Conservation (phyloP, 2,888 invertebrate genomes). For the Dryococelus australis region DNA sequence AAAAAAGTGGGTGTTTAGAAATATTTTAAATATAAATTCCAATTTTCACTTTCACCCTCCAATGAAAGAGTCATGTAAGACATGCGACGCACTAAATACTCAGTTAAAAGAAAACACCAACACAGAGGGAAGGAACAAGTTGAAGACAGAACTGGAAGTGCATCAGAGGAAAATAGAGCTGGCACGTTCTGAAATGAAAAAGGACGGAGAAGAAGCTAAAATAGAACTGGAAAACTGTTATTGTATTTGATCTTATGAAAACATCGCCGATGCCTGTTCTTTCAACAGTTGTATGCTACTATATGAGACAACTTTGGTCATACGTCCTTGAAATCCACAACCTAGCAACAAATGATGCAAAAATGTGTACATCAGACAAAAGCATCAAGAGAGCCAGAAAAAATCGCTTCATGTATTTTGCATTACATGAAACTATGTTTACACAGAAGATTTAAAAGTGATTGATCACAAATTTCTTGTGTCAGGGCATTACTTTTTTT, state of each 20-base stretch:
- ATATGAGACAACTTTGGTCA: slow-evolving; percentile 51
- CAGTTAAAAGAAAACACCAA: background rate
- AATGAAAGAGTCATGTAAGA: background rate
- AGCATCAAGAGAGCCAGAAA: slow-evolving; percentile 44
- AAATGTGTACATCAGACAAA: slow-evolving; percentile 51
- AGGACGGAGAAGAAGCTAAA: background rate
- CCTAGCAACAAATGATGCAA: slow-evolving; percentile 45
- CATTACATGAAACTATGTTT: slow-evolving; percentile 44
- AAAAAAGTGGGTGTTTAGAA: background rate
- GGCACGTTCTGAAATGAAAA: slow-evolving; percentile 17
- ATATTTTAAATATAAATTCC: background rate
- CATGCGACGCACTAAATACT: background rate
- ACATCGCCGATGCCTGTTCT: slow-evolving; percentile 50
- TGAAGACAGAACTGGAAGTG: background rate
- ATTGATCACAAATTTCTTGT: too few species aligned
- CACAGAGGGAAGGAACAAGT: background rate
- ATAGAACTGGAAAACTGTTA: slow-evolving; percentile 33
- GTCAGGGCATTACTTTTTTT: too few species aligned
- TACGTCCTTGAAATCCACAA: slow-evolving; percentile 48
- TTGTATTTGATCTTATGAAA: slow-evolving; percentile 51
- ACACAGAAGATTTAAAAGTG: slow-evolving; percentile 38
- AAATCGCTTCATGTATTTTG: slow-evolving; percentile 51
- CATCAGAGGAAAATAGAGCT: background rate
- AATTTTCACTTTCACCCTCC: slow-evolving; percentile 17
- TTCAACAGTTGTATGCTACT: slow-evolving; percentile 49